Base-by-base conservation (phyloP, 2,113 vertebrate species). In the Rallus limicola region DNA sequence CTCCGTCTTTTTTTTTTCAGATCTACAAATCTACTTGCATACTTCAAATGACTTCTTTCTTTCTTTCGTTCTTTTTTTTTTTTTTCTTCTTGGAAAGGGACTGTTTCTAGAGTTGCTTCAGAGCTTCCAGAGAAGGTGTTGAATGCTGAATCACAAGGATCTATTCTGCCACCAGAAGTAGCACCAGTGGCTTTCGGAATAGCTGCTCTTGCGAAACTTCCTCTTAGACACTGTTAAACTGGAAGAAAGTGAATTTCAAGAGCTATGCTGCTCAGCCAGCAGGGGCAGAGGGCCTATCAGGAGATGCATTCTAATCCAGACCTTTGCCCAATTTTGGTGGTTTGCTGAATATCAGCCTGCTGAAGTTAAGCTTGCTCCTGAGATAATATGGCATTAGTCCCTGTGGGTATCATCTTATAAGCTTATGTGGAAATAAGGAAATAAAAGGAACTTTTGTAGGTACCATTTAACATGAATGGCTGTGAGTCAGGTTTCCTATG, bases 141-240 rank as follows among this genome's bases (percentile, higher is more conserved):
- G 92, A 68, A 83, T 97, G 95, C 88, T 97, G 94, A 95, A 93
- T 96, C 96, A 96, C 74, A 89, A 67, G 44, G 52, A 94, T 86
- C 82, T 96, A 48, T 91, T 94, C 68, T 90, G 69, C 84, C 80
- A 95, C 58, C 44, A 84, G 53, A 75, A 76, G 62, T 79, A 92
- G 56, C 86, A 84, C 80, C 83, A 91, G 86, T 84, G 83, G 68
- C 86, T 95, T 97, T 92, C 95, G 88, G 88, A 95, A 93, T 83
- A 94, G 71, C 59, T 90, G 28, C 83, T 92, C 65, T 60, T 91
- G 77, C 92, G 80, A 94, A 92, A 67, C 69, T 84, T 96, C 52
- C 60, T 93, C 40, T 23, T 62, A 92, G 86, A 78, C 1, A 0
- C 76, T 42, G 50, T 91, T 95, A 88, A 91, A 92, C 31, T 91